These are phyloP conservation scores for Phalanger gymnotis DNA, from an alignment of 2,797 vertebrate genomes.

Conservation along the genomic window DNA sequence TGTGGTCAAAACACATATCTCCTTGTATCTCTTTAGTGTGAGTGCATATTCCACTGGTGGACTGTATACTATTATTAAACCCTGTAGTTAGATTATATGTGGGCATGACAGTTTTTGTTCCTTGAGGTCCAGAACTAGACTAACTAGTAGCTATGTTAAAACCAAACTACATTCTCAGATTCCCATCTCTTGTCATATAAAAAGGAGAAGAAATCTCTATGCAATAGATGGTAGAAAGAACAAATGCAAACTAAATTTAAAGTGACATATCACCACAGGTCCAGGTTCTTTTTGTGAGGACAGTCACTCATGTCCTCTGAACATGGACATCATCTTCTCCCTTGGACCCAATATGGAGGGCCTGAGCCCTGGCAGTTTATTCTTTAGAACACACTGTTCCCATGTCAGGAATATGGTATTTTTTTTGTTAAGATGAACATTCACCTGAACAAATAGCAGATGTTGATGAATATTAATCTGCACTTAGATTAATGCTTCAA, in stretches of 20 bases:
- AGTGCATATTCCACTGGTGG: neutral
- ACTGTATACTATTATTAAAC: neutral
- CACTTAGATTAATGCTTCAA: slow-evolving; percentile 78
- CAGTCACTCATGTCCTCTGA: neutral
- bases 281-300: neutral
- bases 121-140: neutral
- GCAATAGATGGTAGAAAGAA: neutral
- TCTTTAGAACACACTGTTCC: neutral
- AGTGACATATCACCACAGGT: slow-evolving; percentile 23
- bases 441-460: slow-evolving; percentile 68
- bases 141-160: neutral
- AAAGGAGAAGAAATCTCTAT: slow-evolving; percentile 27
- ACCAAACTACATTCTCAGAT: neutral
- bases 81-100: neutral
- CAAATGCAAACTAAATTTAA: slow-evolving; percentile 14
- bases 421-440: slow-evolving; percentile 54
- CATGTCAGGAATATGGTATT: slow-evolving; percentile 46
- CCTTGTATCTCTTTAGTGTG: neutral
- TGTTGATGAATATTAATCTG: slow-evolving; percentile 75
- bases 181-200: neutral
- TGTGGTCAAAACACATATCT: neutral
- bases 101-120: neutral
- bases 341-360: neutral
- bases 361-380: neutral
- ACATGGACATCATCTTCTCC: neutral